Base-by-base conservation (phyloP, 2,113 vertebrate species). In the Nothocercus julius region DNA sequence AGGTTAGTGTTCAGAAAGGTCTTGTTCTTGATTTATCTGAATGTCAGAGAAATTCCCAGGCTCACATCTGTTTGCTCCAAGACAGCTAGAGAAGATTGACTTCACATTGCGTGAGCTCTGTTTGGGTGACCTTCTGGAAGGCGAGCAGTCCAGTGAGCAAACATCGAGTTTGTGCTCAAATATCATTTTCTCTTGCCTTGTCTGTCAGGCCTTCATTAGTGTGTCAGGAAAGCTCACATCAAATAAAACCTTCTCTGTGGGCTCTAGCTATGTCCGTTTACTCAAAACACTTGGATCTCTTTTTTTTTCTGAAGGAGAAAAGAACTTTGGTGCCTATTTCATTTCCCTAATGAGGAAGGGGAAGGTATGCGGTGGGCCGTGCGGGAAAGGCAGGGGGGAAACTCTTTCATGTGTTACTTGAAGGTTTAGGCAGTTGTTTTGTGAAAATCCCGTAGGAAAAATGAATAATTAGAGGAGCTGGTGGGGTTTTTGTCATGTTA, bases 131-230 rank as follows among this genome's bases (percentile, higher is more conserved):
- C 59, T 75, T 92, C 86, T 89, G 90, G 90, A 90, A 93, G 85
- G 58, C 85, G 96, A 49, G 77, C 84, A 49, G 90, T 77, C 47
- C 72, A 17, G 56, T 70, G 92, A 96, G 93, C 92, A 97, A 97
- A 97, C 87, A 94, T 2, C 74, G 96, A 91, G 92, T 97, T 96
- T 97, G 91, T 95, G 89, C 93, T 94, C 91, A 94, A 97, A 96
- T 82, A 90, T 66, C 78, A 11, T 96, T 92, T 96, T 94, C 87
- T 91, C 82, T 86, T 85, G 92, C 86, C 69, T 89, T 83, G 44
- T 96, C 82, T 96, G 72, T 90, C 86, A 89, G 88, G 79, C 76
- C 84, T 94, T 87, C 38, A 4, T 96, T 97, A 94, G 90, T 34
- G 82, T 96, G 87, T 97, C 69, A 90, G 40, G 79, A 92, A 91